A percentile compares a stretch with the other conserved stretches of the same genome.
Evolutionary conservation across 2,797 vertebrate species (phyloP).

Genomic region (Scarus forsteni): DNA sequence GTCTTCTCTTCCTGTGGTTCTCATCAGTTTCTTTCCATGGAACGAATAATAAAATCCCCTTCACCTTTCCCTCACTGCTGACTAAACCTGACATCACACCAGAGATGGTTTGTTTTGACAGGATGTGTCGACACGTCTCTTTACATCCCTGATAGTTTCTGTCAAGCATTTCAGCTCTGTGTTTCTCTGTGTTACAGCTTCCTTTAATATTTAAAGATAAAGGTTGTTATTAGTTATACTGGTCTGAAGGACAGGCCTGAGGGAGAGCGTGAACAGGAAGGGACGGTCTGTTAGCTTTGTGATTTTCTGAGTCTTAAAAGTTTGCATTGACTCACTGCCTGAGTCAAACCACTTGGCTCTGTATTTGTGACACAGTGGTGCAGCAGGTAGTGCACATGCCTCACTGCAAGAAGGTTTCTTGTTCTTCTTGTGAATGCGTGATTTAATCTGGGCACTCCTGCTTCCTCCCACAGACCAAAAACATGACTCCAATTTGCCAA

Average conservation of each 20-base stretch:
- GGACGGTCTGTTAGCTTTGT: constrained; percentile 38
- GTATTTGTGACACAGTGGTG: too few relatives aligned
- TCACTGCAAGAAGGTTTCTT: too few relatives aligned
- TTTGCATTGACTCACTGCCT: background rate
- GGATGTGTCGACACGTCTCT: constrained; percentile 32
- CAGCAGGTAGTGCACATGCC: too few relatives aligned
- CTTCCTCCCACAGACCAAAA: too few relatives aligned
- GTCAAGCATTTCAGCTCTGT: constrained; percentile 21
- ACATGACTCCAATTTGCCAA: too few relatives aligned
- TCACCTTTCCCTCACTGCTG: background rate
- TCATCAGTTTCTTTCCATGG: too few relatives aligned
- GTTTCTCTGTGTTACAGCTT: constrained; percentile 16
- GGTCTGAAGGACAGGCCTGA: constrained; percentile 31
- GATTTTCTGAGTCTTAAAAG: constrained; percentile 31
- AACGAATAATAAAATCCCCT: too few relatives aligned
- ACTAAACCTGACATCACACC: constrained; percentile 14
- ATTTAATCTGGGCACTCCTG: too few relatives aligned
- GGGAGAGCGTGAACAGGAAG: constrained; percentile 58
- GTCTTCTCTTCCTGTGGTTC: too few relatives aligned
- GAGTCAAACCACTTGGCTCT: too few relatives aligned
- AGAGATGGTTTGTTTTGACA: constrained; percentile 23
- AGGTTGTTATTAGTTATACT: constrained; percentile 18
- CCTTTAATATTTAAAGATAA: constrained; percentile 8
- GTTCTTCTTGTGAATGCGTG: too few relatives aligned
- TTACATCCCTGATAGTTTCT: constrained; percentile 12